Percentiles rank a stretch among this genome's conserved stretches.
Evolutionary conservation across 1,140 invertebrate species (phyloP).

Genomic region (Cydia strobilella): DNA sequence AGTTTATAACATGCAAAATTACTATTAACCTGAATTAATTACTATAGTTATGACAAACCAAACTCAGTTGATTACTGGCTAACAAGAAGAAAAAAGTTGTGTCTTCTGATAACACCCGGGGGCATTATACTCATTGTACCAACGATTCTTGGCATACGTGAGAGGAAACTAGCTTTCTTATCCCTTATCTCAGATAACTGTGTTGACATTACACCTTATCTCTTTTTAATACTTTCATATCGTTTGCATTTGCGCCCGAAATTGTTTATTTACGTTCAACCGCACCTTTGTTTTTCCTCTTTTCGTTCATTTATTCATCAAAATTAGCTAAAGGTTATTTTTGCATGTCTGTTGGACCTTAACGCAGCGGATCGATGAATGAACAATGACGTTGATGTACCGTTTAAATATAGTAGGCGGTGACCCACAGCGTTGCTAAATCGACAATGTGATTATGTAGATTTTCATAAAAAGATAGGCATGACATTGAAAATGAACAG

Average conservation of each 20-base stretch:
- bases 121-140: constrained; percentile 18
- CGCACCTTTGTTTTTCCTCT: constrained; percentile 23
- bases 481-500: constrained; percentile 7
- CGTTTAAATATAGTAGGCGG: constrained; percentile 9
- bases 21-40: background rate
- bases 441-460: constrained; percentile 8
- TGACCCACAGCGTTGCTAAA: background rate
- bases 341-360: constrained; percentile 16
- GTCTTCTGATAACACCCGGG: background rate
- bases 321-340: constrained; percentile 42
- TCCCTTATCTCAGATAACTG: constrained; percentile 54
- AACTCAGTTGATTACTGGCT: background rate
- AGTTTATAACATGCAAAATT: background rate
- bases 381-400: background rate
- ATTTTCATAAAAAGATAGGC: constrained; percentile 9
- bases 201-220: constrained; percentile 30
- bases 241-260: constrained; percentile 10
- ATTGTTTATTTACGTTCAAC: constrained; percentile 26
- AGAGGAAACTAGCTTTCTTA: constrained; percentile 41
- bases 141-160: constrained; percentile 30
- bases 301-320: constrained; percentile 52
- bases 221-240: background rate
- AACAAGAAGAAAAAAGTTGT: background rate
- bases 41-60: no score
- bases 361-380: constrained; percentile 9